A percentile compares a stretch with the other conserved stretches of the same genome.
These are phyloP conservation scores for Sigmodon hispidus DNA, from an alignment of 2,113 vertebrate genomes.

Conservation along the genomic window DNA sequence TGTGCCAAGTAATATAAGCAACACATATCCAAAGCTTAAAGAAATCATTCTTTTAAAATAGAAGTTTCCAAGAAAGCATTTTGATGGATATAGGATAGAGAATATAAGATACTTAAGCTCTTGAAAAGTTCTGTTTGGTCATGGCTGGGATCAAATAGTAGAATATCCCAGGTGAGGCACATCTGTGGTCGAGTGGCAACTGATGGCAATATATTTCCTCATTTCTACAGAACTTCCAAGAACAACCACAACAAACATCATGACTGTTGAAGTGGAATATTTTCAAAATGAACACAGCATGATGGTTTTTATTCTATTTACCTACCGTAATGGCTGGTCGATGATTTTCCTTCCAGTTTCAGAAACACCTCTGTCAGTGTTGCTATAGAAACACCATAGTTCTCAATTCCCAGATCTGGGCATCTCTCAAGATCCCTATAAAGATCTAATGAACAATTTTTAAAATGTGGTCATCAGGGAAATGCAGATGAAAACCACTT, in stretches of 20 bases:
- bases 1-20: background rate
- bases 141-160: background rate
- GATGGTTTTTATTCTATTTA: no score
- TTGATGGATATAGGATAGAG: background rate
- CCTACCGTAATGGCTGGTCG: constrained; percentile 89
- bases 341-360: constrained; percentile 91
- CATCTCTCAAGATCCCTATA: constrained; percentile 90
- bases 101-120: background rate
- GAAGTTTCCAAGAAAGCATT: background rate
- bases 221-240: background rate
- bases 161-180: background rate
- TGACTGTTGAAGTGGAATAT: background rate
- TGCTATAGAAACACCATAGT: constrained; percentile 93
- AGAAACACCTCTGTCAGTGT: constrained; percentile 95
- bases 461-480: background rate
- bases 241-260: background rate
- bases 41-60: background rate
- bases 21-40: background rate
- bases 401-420: constrained; percentile 86
- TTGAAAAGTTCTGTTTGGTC: background rate
- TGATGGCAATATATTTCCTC: background rate
- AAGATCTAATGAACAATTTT: constrained; percentile 83
- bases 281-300: background rate
- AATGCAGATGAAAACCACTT: background rate
- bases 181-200: background rate